Conservation (phyloP, 2,888 invertebrate genomes). For the Thymelicus acteon region DNA sequence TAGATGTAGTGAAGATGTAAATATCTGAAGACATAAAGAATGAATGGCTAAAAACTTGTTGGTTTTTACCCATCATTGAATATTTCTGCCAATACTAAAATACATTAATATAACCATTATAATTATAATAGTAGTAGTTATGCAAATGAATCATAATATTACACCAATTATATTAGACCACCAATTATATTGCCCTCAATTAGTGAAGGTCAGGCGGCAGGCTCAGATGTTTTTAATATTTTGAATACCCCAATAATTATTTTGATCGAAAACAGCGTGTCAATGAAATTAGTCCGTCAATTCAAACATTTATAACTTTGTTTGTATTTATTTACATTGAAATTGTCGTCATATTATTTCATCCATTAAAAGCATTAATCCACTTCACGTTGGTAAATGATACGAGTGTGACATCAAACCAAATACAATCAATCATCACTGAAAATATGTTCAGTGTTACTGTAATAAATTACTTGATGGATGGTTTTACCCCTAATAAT, state of each 20-base stretch:
- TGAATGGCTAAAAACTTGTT: too few relatives aligned
- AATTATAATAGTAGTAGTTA: too few relatives aligned
- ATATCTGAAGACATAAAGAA: too few relatives aligned
- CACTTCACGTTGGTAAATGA: neutral
- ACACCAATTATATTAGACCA: too few relatives aligned
- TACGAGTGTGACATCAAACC: slow-evolving; percentile 12
- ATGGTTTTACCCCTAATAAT: slow-evolving; percentile 1
- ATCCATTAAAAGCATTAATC: slow-evolving; percentile 19
- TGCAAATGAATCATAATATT: too few relatives aligned
- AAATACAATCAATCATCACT: slow-evolving; percentile 24
- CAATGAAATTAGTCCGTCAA: neutral
- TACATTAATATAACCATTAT: too few relatives aligned
- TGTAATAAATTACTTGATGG: slow-evolving; percentile 10
- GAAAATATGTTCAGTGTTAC: slow-evolving; percentile 16
- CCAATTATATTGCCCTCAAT: too few relatives aligned
- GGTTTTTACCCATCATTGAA: too few relatives aligned
- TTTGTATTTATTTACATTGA: slow-evolving; percentile 1
- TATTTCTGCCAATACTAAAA: too few relatives aligned
- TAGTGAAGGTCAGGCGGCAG: too few relatives aligned
- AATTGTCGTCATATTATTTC: slow-evolving; percentile 17
- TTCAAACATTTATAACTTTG: neutral
- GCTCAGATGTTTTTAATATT: too few relatives aligned
- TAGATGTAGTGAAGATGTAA: too few relatives aligned
- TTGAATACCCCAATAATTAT: neutral
- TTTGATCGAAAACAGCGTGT: neutral